Percentiles rank a stretch among this genome's conserved stretches.
phyloP scores from a whole-genome alignment of 2,888 invertebrate genomes.

The Artemia sp. region DNA sequence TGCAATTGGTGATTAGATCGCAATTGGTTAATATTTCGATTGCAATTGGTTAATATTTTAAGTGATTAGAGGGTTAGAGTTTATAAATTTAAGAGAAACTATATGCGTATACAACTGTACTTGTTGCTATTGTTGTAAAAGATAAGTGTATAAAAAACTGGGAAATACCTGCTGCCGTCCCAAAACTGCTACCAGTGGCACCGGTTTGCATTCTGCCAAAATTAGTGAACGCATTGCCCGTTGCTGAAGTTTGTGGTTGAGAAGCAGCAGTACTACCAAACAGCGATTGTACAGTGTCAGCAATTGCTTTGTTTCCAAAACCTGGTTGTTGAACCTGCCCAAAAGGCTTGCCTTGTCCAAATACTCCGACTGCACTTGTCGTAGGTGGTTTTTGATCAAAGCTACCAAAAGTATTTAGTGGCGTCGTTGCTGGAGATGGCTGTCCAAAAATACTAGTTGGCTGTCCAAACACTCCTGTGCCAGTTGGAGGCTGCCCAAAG shows the following conservation, averaged over 20 bases:
- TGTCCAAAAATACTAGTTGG: background rate
- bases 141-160: too few species aligned
- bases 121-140: too few species aligned
- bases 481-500: background rate
- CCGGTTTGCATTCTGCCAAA: slow-evolving; percentile 1
- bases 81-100: too few species aligned
- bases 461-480: background rate
- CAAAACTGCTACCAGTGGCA: background rate
- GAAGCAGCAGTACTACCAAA: background rate
- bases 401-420: too few species aligned
- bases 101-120: too few species aligned
- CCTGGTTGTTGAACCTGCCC: slow-evolving; percentile 13
- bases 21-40: too few species aligned
- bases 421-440: background rate
- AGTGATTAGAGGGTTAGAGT: too few species aligned
- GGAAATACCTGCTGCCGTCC: background rate
- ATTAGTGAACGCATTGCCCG: background rate
- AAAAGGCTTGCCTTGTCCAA: background rate
- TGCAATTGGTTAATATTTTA: too few species aligned
- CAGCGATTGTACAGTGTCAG: slow-evolving; percentile 10
- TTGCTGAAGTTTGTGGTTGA: background rate
- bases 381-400: background rate
- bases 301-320: background rate
- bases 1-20: too few species aligned
- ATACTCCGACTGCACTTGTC: background rate